Conservation (phyloP, 2,888 invertebrate species). For the Lasioglossum malachurum region DNA sequence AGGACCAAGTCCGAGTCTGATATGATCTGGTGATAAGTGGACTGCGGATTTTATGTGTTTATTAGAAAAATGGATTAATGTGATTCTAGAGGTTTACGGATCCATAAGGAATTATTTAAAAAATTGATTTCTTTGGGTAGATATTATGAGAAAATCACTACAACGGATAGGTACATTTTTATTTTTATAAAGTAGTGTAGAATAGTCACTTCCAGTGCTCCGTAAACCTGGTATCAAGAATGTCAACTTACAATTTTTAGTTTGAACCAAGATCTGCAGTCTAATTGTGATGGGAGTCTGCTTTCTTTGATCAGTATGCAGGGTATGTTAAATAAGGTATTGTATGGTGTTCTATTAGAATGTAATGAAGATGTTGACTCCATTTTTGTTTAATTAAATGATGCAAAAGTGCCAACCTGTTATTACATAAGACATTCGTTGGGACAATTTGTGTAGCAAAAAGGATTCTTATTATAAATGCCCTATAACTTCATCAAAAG, state of each 20-base stretch:
- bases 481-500: not conserved
- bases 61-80: not conserved
- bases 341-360: not conserved
- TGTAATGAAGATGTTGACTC: not conserved
- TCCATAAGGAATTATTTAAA: too few relatives aligned
- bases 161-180: too few relatives aligned
- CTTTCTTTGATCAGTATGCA: not conserved
- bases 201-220: too few relatives aligned
- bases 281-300: not conserved
- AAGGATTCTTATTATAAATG: not conserved
- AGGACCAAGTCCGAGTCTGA: conserved; percentile 77
- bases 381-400: not conserved
- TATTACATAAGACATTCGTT: not conserved
- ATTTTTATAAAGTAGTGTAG: too few relatives aligned
- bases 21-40: conserved; percentile 80
- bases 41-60: not conserved
- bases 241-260: not conserved
- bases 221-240: too few relatives aligned
- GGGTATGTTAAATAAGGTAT: not conserved
- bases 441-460: not conserved
- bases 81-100: too few relatives aligned
- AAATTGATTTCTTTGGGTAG: too few relatives aligned
- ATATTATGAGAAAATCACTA: too few relatives aligned
- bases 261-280: not conserved
- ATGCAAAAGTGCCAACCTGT: not conserved